Evolutionary conservation across 2,113 vertebrate genomes (phyloP).

Genomic region (Alligator mississippiensis): DNA sequence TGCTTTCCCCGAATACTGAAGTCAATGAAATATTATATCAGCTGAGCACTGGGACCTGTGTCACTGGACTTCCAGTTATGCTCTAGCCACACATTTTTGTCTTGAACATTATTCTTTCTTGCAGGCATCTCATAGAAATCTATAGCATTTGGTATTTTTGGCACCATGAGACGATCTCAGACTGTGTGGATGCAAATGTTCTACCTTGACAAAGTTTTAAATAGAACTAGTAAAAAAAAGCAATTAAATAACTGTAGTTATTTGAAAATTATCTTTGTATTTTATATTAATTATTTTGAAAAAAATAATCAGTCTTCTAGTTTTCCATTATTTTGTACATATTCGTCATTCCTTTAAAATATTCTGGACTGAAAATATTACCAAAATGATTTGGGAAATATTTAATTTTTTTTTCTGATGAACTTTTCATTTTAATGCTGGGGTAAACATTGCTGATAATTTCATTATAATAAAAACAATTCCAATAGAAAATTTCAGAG

Average conservation of each 20-base stretch:
- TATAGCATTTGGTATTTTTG: neutral
- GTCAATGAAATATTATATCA: neutral
- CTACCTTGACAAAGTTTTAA: neutral
- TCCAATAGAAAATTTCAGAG: too few species aligned
- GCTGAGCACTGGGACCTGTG: neutral
- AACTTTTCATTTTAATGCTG: too few species aligned
- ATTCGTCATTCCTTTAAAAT: neutral
- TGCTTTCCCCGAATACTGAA: neutral
- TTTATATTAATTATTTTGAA: neutral
- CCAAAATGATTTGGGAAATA: neutral
- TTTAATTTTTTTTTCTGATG: neutral
- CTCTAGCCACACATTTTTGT: neutral
- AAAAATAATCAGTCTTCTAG: neutral
- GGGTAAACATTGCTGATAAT: too few species aligned
- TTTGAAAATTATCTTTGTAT: too few species aligned
- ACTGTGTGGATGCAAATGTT: too few species aligned
- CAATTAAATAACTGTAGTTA: too few species aligned
- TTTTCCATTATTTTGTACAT: neutral
- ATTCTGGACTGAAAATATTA: neutral
- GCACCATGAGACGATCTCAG: fast-evolving
- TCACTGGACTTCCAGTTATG: neutral
- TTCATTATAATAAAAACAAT: too few species aligned
- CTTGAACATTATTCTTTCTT: neutral
- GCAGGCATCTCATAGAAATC: neutral
- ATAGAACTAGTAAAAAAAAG: neutral